Evolutionary conservation across 2,797 vertebrate species (phyloP), one percentile per base, ranked within the genome.

Genomic region (Tragelaphus oryx): DNA sequence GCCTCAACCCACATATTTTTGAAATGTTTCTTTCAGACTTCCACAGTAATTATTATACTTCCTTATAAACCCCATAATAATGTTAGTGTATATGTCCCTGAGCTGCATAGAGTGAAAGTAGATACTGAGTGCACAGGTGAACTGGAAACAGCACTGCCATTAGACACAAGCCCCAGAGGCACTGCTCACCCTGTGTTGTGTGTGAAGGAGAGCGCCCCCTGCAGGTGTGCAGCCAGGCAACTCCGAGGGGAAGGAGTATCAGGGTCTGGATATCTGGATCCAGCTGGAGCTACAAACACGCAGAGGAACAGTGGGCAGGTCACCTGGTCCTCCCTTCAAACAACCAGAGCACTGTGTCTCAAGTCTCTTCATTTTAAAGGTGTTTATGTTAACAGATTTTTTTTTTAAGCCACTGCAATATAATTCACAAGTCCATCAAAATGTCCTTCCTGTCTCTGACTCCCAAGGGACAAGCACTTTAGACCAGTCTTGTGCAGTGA

Each of bases 371-470:
- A 24, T 50, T 83, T 60, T 50, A 75, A 87, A 87, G 68, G 10
- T 83, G 41, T 57, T 91, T 91, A n/a, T 37, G 30, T 50, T 94
- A 74, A 78, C n/a, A 57, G 30, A 46, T n/a, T 55, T 79, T 55
- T 54, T 54, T 82, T 5, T 16, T 26, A 41, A 62, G 30, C 55
- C 62, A 83, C 82, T 93, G n/a, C n/a, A 4, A 59, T 89, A 71
- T 95, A 87, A 92, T 85, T 96, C 93, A 87, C 24, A 33, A 24
- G 37, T 89, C 93, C 46, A 91, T 91, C 91, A 94, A 82, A 94
- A 95, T 46, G 50, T 20, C 93, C 83, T 95, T 83, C 68, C 89
- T 82, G 59, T 48, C n/a, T 37, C 85, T 17, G 96, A 74, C 44
- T 95, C 81, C 52, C 89, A 50, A 41, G 28, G 68, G 93, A 91